phyloP scores from a whole-genome alignment of 2,797 vertebrate genomes.

The Denticeps clupeoides region DNA sequence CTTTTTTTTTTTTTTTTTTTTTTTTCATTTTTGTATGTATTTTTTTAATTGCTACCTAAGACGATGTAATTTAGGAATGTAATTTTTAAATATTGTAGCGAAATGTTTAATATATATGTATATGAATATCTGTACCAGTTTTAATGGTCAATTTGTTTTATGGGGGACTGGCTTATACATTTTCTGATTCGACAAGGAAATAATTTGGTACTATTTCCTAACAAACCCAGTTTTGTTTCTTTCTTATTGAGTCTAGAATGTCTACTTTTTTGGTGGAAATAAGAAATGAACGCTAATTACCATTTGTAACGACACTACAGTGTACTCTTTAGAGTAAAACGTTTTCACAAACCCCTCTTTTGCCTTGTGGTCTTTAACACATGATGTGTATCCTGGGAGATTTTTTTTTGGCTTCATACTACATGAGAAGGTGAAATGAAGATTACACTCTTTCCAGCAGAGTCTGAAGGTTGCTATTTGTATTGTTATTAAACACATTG shows the following conservation, averaged over 20 bases:
- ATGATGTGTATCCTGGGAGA: conserved; percentile 11
- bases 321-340: conserved; percentile 53
- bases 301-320: conserved; percentile 62
- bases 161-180: conserved; percentile 56
- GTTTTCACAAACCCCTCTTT: conserved; percentile 38
- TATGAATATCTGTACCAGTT: conserved; percentile 49
- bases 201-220: conserved; percentile 65
- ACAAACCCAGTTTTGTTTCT: conserved; percentile 57
- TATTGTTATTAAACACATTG: no score
- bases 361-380: no score
- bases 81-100: conserved; percentile 69
- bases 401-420: background rate
- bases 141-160: conserved; percentile 45
- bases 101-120: conserved; percentile 70
- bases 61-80: conserved; percentile 64
- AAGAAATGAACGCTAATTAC: conserved; percentile 52
- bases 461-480: no score
- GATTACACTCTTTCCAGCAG: no score
- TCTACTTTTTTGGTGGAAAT: conserved; percentile 72
- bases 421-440: no score
- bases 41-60: conserved; percentile 51
- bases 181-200: conserved; percentile 52
- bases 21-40: conserved; percentile 33
- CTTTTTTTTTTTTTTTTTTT: conserved; percentile 57
- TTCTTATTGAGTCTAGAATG: conserved; percentile 45